Conservation (phyloP, 2,797 vertebrate species). For the Liparis tanakae region DNA sequence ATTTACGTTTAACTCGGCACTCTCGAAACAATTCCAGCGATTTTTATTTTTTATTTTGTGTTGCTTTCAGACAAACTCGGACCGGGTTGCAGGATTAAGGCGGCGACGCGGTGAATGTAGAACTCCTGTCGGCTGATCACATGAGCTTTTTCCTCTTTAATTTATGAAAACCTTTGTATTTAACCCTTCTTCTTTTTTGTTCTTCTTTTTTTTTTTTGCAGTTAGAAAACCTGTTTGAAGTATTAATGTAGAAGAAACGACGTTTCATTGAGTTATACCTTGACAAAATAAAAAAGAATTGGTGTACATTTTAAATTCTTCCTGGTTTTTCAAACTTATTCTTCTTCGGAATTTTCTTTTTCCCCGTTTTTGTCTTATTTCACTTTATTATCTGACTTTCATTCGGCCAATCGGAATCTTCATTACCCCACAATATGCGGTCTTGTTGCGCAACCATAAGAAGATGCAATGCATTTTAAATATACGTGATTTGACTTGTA, state of each 20-base stretch:
- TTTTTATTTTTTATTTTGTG: background rate
- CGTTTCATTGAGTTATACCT: slow-evolving; percentile 36
- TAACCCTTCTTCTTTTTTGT: slow-evolving; percentile 29
- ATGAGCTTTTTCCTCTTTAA: slow-evolving; percentile 37
- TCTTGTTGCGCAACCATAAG: background rate
- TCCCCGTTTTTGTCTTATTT: background rate
- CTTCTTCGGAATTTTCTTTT: background rate
- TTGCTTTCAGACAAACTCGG: slow-evolving; percentile 26
- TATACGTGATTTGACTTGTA: background rate
- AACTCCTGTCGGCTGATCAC: slow-evolving; percentile 31
- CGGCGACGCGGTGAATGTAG: slow-evolving; percentile 11
- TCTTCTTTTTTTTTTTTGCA: slow-evolving; percentile 5
- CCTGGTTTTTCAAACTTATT: slow-evolving; percentile 40
- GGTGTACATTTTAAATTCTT: slow-evolving; percentile 42
- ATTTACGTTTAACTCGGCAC: background rate
- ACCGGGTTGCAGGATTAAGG: slow-evolving; percentile 12
- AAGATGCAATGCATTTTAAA: background rate
- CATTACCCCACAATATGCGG: background rate
- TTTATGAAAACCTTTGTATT: slow-evolving; percentile 63
- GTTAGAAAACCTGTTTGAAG: slow-evolving; percentile 45
- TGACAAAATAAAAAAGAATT: slow-evolving; percentile 61
- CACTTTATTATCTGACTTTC: background rate
- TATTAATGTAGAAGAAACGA: slow-evolving; percentile 50
- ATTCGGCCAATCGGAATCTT: background rate
- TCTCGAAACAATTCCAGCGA: slow-evolving; percentile 2